A percentile compares a stretch with the other conserved stretches of the same genome.
These are phyloP conservation scores for Agrypnia vestita DNA, from an alignment of 1,140 invertebrate genomes.

Conservation along the genomic window DNA sequence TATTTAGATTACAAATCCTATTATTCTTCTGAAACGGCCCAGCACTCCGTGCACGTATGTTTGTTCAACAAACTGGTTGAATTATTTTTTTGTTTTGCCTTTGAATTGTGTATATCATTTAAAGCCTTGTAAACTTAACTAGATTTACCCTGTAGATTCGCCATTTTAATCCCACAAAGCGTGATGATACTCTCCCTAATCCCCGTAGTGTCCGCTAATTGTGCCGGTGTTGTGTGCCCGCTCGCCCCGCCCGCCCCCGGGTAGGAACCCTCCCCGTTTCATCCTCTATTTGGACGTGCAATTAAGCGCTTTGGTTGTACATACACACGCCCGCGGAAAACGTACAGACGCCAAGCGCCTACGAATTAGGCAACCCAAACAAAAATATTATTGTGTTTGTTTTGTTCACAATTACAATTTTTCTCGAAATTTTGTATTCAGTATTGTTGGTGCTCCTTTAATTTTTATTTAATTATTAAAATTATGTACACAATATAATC, in stretches of 20 bases:
- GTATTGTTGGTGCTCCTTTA: no score
- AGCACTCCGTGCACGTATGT: no score
- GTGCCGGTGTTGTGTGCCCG: constrained; percentile 25
- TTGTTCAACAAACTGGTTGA: no score
- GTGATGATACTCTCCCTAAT: constrained; percentile 28
- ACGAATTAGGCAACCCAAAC: no score
- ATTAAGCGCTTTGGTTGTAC: constrained; percentile 32
- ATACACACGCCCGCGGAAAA: not conserved
- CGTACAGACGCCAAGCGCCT: not conserved
- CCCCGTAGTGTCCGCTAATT: constrained; percentile 41
- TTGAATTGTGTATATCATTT: constrained; percentile 1
- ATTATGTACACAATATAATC: no score
- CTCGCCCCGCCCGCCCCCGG: constrained; percentile 7
- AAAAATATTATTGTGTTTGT: no score
- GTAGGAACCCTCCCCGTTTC: not conserved
- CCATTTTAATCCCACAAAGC: constrained; percentile 25
- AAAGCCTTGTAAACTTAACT: not conserved
- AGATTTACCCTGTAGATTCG: constrained; percentile 9
- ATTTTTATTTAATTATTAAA: no score
- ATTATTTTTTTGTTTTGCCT: no score
- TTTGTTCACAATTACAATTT: no score
- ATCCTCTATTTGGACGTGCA: constrained; percentile 34
- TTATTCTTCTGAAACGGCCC: no score
- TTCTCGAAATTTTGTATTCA: no score
- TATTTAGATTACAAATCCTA: no score